Evolutionary conservation across 2,888 invertebrate species (phyloP).

Genomic region (Chrysotoxum bicinctum): DNA sequence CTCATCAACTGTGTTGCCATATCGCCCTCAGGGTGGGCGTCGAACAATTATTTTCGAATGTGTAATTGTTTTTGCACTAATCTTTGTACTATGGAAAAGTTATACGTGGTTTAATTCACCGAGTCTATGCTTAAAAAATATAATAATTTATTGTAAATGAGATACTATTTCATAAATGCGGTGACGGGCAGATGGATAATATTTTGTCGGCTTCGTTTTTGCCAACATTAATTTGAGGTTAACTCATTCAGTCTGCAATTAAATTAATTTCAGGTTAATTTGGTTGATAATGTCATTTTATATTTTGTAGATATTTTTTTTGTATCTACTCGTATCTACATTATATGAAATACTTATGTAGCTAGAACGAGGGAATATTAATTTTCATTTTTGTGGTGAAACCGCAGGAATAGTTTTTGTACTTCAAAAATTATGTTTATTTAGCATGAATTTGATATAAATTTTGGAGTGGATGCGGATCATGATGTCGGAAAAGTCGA

Average conservation of each 20-base stretch:
- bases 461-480: neutral
- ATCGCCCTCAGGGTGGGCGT: neutral
- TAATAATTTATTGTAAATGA: constrained; percentile 61
- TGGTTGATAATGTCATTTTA: constrained; percentile 57
- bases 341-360: neutral
- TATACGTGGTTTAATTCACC: neutral
- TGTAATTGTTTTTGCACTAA: neutral
- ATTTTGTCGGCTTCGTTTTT: constrained; percentile 37
- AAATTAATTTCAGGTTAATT: constrained; percentile 65
- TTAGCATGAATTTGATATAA: constrained; percentile 8
- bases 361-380: neutral
- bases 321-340: too few relatives aligned
- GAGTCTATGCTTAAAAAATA: neutral
- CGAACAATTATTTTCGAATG: neutral
- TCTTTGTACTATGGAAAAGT: neutral
- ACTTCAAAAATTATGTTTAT: neutral
- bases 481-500: neutral
- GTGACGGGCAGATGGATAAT: constrained; percentile 27
- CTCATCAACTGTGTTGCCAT: constrained; percentile 58
- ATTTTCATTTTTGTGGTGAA: constrained; percentile 9
- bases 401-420: neutral
- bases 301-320: constrained; percentile 6
- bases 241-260: constrained; percentile 33
- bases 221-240: constrained; percentile 50
- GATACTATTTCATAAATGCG: constrained; percentile 40